Evolutionary conservation across 2,797 vertebrate genomes (phyloP), one percentile per base, ranked within the genome.

Genomic region (Percopsis omiscomaycus): DNA sequence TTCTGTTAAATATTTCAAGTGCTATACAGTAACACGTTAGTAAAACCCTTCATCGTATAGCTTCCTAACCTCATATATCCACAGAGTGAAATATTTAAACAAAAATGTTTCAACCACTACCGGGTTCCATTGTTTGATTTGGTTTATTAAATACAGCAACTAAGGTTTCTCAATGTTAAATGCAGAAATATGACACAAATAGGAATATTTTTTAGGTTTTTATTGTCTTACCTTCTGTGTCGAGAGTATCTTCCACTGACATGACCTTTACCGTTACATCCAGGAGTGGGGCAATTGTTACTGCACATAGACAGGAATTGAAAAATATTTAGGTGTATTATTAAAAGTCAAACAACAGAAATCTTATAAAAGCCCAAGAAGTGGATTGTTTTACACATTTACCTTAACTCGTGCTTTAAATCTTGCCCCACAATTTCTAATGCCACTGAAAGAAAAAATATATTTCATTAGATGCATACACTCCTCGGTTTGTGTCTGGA

Each of bases 391-490:
- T 11, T 13, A 42, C 37, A 57, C 73, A 68, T 90, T 91, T 84
- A 98, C 96, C 95, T 96, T 87, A 96, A 88, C 68, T 99, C 89
- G 90, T 91, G 96, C 94, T 96, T 97, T 89, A 96, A 92, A 71
- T 98, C 96, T 79, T 94, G 90, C 73, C 94, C 94, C 59, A 91
- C 86, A 55, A 93, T 85, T 79, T 99, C 97, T 51, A 92, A 85
- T 56, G 90, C 90, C 76, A 91, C 94, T 95, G 82, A 28, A 64
- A 44, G 53, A 0, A 58, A 30, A 73, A 27, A 68, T 3, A 14
- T 51, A 50, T n/a, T 27, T 50, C 29, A 49, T 59, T 49, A 60
- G 28, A 60, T 28, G 42, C 22, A 13, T 45, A 16, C 4, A 16
- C 3, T 10, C 14, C 37, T 57, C 12, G 16, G 11, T 13, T 42